Evolutionary conservation across 2,113 vertebrate genomes (phyloP), one percentile per base, ranked within the genome.

Genomic region (Thalassoma bifasciatum): DNA sequence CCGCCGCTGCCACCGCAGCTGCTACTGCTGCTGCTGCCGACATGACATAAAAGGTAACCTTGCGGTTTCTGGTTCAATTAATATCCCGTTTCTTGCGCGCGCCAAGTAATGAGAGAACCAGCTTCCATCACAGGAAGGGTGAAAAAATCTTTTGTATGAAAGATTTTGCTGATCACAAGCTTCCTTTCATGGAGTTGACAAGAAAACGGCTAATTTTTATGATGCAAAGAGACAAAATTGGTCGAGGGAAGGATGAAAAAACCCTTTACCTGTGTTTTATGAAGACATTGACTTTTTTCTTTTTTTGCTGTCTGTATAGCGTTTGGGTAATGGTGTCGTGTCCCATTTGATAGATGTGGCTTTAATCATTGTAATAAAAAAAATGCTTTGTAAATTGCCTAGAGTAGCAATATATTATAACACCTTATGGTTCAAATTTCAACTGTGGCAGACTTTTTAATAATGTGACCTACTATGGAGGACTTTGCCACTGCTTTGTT

Each of bases 351-450:
- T 96, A 95, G 95, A 94, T 96, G 95, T 98, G 96, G 96, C 95
- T 96, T 97, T 96, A 96, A 95, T 96, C 94, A 94, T 93, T 96
- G 95, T 97, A 95, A 95, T 93, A 82, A 30, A 63, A 30, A 87
- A 77, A 84, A 87, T 87, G 96, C 96, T 96, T 96, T 96, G 96
- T 98, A 96, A 97, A 96, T 98, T 92, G 96, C 94, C 93, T 97
- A 95, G 94, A 97, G 94, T 99, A 97, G 96, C 96, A 96, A 96
- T 97, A 96, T 97, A 95, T 93, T 95, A 95, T 93, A 94, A 95
- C 88, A 92, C 95, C 94, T 96, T 94, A 94, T 94, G 94, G 94
- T 95, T 95, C 94, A 95, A 95, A 95, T 96, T 94, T 96, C 95
- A 95, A 94, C 91, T 95, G 84, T 96, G 96, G 95, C 93, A 85